Evolutionary conservation across 2,888 invertebrate genomes (phyloP), one percentile per base, ranked within the genome.

Genomic region (Marasmarcha lunaedactyla): DNA sequence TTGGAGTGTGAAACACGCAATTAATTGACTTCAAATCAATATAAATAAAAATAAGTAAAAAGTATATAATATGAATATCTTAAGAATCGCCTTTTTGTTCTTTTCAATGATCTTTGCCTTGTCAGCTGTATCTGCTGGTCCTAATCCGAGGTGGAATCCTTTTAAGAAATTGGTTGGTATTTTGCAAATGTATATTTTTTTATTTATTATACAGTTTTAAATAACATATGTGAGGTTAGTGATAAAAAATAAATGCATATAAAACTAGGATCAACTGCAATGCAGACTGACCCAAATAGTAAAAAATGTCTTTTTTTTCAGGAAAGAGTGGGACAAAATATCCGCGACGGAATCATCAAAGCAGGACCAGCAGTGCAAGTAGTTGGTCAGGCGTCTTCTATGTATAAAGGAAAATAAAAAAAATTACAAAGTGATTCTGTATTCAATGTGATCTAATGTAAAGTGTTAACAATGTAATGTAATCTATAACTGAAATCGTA

Each of bases 131-230:
- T 51, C 61, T 1, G 67, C 59, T 1, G 63, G 63, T 6, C 69
- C 65, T 1, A 55, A 58, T 20, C 70, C 71, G 0, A 52, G 51
- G 42, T 68, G 68, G 67, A 71, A 63, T 37, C 41, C 62, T 5
- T 68, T 69, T 41, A 71, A 70, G 47, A 71, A 62, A 59, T 50
- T 71, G 54, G 71, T 71, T 51, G 69, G 64, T 63, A 35, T n/a
- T n/a, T n/a, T n/a, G n/a, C n/a, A n/a, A n/a, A n/a, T n/a, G n/a
- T n/a, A n/a, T 7, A 27, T 14, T 41, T 14, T 33, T 33, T 26
- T 35, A 10, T 35, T 41, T 33, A 4, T 36, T 30, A 20, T 34
- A 35, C 35, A 1, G 14, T 20, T 36, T 20, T n/a, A 7, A 1
- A 25, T 40, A 5, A 25, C 26, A 5, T 25, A 25, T 25, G 26